Evolutionary conservation across 2,797 vertebrate species (phyloP).

Genomic region (Phoeniculus purpureus): DNA sequence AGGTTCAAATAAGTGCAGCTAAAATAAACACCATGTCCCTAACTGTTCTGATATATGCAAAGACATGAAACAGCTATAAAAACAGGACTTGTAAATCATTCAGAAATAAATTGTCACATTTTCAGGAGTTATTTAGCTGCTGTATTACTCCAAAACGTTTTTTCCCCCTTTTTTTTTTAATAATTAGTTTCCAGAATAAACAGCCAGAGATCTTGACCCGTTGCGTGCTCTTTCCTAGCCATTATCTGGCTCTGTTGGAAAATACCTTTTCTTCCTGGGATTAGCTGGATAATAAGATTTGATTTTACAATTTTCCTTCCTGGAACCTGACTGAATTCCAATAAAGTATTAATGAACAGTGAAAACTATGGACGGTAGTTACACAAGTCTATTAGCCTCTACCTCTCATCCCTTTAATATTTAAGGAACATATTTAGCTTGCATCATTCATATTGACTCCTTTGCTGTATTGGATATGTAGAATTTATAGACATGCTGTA

Average conservation of each 20-base stretch:
- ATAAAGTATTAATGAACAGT: background rate
- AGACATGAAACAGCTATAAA: background rate
- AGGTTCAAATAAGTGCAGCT: constrained; percentile 2
- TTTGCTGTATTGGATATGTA: background rate
- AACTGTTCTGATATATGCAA: background rate
- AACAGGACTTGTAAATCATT: background rate
- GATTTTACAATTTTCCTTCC: background rate
- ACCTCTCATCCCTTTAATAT: background rate
- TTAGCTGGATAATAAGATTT: background rate
- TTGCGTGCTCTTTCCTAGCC: background rate
- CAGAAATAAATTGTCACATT: background rate
- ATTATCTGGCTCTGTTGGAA: background rate
- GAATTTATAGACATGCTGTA: background rate
- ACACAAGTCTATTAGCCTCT: background rate
- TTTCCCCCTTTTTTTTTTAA: background rate
- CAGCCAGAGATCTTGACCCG: background rate
- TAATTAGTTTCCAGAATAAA: background rate
- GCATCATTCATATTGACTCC: background rate
- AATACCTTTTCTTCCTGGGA: background rate
- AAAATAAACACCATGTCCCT: constrained; percentile 1
- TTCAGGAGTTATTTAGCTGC: background rate
- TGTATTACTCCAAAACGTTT: background rate
- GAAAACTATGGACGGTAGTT: background rate
- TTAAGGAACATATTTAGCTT: background rate
- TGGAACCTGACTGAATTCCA: background rate